Evolutionary conservation across 2,797 vertebrate genomes (phyloP).

Genomic region (Betta splendens): DNA sequence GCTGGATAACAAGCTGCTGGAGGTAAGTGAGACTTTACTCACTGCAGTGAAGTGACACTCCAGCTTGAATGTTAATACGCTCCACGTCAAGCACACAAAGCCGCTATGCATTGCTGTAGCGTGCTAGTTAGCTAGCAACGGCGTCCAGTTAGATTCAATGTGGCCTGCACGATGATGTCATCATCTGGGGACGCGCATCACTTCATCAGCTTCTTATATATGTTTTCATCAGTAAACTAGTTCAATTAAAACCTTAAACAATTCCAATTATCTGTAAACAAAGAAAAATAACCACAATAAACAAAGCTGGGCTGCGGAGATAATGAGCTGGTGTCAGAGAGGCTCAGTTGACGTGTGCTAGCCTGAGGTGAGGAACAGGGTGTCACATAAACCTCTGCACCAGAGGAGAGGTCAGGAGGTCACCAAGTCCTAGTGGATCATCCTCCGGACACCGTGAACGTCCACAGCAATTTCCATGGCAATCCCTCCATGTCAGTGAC

Average conservation of each 20-base stretch:
- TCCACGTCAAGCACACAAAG: neutral
- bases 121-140: neutral
- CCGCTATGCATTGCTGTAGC: neutral
- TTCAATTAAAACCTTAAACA: no score
- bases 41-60: neutral
- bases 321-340: neutral
- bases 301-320: neutral
- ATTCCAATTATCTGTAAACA: no score
- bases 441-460: slow-evolving; percentile 14
- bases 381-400: neutral
- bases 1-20: slow-evolving; percentile 6
- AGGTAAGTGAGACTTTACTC: neutral
- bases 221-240: no score
- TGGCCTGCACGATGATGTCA: neutral
- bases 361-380: neutral
- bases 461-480: slow-evolving; percentile 3
- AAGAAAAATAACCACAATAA: no score
- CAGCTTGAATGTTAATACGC: neutral
- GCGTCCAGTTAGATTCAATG: neutral
- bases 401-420: no score
- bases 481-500: slow-evolving; percentile 10
- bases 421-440: neutral
- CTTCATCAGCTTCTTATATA: no score
- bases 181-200: no score
- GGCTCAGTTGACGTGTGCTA: neutral